Evolutionary conservation across 2,797 vertebrate species (phyloP), one percentile per base, ranked within the genome.

Genomic region (Rhyacichthys aspro): DNA sequence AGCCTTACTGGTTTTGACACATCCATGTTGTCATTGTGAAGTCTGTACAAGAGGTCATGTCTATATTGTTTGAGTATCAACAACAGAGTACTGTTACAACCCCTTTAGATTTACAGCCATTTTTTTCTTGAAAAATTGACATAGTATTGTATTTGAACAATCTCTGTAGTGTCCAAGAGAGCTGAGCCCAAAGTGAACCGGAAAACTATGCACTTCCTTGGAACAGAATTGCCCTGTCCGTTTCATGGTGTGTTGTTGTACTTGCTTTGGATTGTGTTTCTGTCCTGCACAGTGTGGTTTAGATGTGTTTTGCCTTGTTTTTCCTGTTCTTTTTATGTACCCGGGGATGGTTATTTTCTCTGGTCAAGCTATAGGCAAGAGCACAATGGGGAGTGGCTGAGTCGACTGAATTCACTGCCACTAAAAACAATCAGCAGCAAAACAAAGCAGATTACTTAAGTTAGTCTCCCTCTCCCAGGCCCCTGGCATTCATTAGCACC

Each of bases 401-500:
- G 60, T 45, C 46, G 37, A 44, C 37, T 42, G 60, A 53, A 53
- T 74, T 77, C 33, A 46, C 19, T 38, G 56, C 52, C 43, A 45
- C 54, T 70, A 9, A 39, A 60, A 73, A 76, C 72, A 76, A 70
- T 48, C 1, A 59, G 66, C 45, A 53, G 38, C 38, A 58, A 77
- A 81, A 76, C 78, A 68, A 61, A 62, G 55, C 41, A 19, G 62
- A 69, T 72, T 49, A 64, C 48, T 55, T 46, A 7, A 12, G 54
- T 68, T 65, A 33, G 10, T 49, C 77, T 59, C 68, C 64, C 73
- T 70, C 67, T 70, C 36, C 42, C 59, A 36, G 79, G 75, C 84
- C 83, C 59, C 79, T 58, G 70, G 70, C 71, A 70, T 75, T 89
- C 81, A 83, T 71, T 53, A 69, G 52, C 47, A 49, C 50, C 36